Base-by-base conservation (phyloP, 2,797 vertebrate species). In the Tenualosa ilisha region DNA sequence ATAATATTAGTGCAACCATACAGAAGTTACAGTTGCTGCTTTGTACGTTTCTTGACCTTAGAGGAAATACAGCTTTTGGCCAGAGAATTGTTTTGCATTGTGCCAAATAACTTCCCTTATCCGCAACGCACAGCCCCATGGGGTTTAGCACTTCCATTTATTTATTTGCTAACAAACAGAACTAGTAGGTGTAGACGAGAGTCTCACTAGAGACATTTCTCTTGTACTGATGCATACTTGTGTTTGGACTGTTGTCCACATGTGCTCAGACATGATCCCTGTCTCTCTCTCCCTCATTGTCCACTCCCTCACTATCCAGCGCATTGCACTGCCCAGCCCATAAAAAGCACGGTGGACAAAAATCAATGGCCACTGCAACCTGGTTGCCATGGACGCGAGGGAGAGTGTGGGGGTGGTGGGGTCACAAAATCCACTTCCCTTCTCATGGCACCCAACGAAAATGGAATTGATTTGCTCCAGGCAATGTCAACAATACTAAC, bases 391-490 rank as follows among this genome's bases (percentile, higher is more conserved):
- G 31, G 31, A 72, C 26, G 65, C 31, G 13, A 40, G 2, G 31
- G 31, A 31, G 26, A 7, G 6, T 12, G 1, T 46, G 63, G 8
- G 63, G 59, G 17, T 20, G 59, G 59, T 20, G 17, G 59, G 59
- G 59, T 61, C 26, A 31, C 22, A 31, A 68, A 37, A 37, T 72
- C 31, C 31, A 72, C 65, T 17, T 12, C 65, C 65, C 65, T 17
- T 72, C 65, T 72, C 65, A 72, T 72, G 26, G 65, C 65, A n/a
- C 26, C 63, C 31, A 37, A 26, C 3, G 31, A 72, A 72, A 72
- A 72, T 72, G 65, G 31, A 72, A 72, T 72, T 72, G 65, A 72
- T 72, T 72, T 31, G 31, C 65, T 72, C 65, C 65, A 72, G 65
- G 65, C 65, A 15, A 40, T 72, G 65, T 72, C 65, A 72, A 72